These are phyloP conservation scores for Silurus asotus DNA, from an alignment of 2,113 vertebrate species.

Conservation along the genomic window DNA sequence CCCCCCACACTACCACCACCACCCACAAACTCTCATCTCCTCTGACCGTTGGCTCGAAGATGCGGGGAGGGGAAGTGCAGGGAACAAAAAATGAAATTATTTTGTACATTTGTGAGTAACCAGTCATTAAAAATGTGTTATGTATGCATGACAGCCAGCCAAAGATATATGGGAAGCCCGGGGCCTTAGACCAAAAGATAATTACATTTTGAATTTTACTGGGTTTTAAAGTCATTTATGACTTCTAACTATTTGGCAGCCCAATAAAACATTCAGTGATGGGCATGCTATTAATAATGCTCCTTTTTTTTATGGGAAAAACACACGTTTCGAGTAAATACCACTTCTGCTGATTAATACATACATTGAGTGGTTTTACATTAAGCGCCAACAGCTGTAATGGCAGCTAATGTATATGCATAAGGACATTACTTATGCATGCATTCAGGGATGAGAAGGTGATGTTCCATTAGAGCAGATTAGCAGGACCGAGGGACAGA, in stretches of 20 bases:
- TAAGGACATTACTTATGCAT: conserved; percentile 51
- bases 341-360: conserved; percentile 41
- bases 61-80: conserved; percentile 41
- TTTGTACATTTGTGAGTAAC: conserved; percentile 91
- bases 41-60: conserved; percentile 61
- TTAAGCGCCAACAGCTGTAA: conserved; percentile 4
- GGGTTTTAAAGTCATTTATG: conserved; percentile 98
- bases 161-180: conserved; percentile 94
- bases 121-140: conserved; percentile 92
- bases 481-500: conserved; percentile 42
- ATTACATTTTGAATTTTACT: conserved; percentile 99
- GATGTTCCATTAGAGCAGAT: conserved; percentile 47
- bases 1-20: conserved; percentile 47
- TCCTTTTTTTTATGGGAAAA: conserved; percentile 40
- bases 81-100: conserved; percentile 82
- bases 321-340: conserved; percentile 24
- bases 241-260: conserved; percentile 92
- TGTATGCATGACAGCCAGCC: conserved; percentile 91
- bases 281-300: conserved; percentile 32
- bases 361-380: conserved; percentile 36
- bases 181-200: conserved; percentile 97
- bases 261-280: conserved; percentile 74
- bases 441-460: conserved; percentile 46
- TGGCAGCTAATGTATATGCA: conserved; percentile 47
- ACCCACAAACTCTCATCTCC: conserved; percentile 48